Base-by-base conservation (phyloP, 92 coral and sea anemone species). In the Ricordea florida region DNA sequence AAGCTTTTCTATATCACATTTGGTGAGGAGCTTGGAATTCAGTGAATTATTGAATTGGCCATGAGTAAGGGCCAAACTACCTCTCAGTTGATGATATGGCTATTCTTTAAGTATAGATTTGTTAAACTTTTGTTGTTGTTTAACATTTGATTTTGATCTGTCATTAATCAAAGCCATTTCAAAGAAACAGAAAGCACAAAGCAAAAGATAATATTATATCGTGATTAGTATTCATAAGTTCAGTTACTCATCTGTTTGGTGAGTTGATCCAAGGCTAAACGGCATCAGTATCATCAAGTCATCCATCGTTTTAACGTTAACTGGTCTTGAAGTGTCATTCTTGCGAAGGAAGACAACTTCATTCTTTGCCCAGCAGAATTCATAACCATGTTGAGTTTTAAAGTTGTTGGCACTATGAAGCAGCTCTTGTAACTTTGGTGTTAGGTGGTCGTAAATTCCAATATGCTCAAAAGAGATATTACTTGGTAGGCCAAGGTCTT, bases 351-450 rank as follows among this genome's bases (percentile, higher is more conserved):
- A 64, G 25, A 76, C 59, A 26, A 22, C 43, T 15, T 29, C 16
- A 24, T 63, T 76, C 50, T 76, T 50, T 43, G 62, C 48, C 83
- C 83, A 76, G 76, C 75, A 76, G 41, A 41, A 76, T 33, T 32
- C 50, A 29, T 63, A 63, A 34, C 45, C 53, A 18, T 49, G 38
- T 31, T 49, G 64, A 32, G 1, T 24, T 72, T 72, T 34, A 42
- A 72, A 18, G 42, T 72, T 55, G 36, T 72, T 72, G 22, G 80
- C 70, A 16, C 58, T 50, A 4, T 27, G 10, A 22, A 72, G 22
- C 27, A 72, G 71, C 17, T 37, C 32, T 44, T 72, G 80, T 20
- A 43, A 7, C 51, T 56, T 72, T 34, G 80, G 80, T 16, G 69
- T 36, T n/a, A 72, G 57, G 33, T 72, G 80, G 6, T 72, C 79